Percentiles rank a stretch among this genome's conserved stretches.
Evolutionary conservation across 2,888 invertebrate genomes (phyloP).

Genomic region (Erebia ligea): DNA sequence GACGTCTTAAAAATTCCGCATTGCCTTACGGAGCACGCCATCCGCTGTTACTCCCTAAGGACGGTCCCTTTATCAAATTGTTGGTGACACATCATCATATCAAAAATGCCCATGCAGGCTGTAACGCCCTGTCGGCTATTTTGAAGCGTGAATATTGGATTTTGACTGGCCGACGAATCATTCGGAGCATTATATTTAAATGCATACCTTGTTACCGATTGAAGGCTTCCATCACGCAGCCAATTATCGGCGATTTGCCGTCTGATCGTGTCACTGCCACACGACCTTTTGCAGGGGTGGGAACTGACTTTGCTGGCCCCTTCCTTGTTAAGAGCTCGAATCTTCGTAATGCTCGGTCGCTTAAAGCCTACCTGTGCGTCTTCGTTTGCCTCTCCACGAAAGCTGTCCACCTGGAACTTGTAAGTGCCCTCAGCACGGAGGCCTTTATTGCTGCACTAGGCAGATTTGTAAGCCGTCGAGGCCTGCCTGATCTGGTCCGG

Average conservation of each 20-base stretch:
- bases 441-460: too few relatives aligned
- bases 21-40: neutral
- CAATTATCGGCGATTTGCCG: neutral
- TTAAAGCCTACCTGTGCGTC: too few relatives aligned
- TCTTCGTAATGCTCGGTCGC: too few relatives aligned
- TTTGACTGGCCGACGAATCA: neutral
- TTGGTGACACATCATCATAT: neutral
- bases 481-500: neutral
- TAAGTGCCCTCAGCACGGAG: too few relatives aligned
- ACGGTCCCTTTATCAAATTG: neutral
- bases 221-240: neutral
- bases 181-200: neutral
- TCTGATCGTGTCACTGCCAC: too few relatives aligned
- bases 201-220: slow-evolving; percentile 5
- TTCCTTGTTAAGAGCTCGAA: too few relatives aligned
- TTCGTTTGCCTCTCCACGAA: too few relatives aligned
- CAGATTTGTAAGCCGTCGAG: too few relatives aligned
- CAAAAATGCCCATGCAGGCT: neutral
- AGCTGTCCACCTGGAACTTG: too few relatives aligned
- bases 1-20: neutral
- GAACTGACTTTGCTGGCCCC: too few relatives aligned
- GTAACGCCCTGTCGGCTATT: neutral
- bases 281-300: too few relatives aligned
- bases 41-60: neutral
- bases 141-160: slow-evolving; percentile 19